Percentiles rank a stretch among this genome's conserved stretches.
phyloP scores from a whole-genome alignment of 2,797 vertebrate species.

The Karalla daura region DNA sequence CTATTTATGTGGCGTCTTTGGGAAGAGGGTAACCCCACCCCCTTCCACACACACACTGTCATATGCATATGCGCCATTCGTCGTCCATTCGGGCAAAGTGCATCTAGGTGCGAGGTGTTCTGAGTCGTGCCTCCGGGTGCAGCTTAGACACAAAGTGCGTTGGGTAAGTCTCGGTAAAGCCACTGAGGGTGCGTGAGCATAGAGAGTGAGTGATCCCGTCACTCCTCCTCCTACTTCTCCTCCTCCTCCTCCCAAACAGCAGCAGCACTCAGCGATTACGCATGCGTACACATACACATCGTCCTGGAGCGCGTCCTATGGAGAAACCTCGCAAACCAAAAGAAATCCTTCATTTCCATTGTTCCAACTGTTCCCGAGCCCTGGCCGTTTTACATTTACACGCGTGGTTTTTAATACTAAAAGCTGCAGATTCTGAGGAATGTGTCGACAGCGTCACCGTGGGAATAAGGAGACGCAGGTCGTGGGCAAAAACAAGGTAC shows the following conservation, averaged over 20 bases:
- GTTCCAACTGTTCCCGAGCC: conserved; percentile 25
- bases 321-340: conserved; percentile 21
- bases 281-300: neutral
- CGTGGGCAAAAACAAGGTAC: conserved; percentile 4
- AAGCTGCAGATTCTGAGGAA: conserved; percentile 47
- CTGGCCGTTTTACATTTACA: conserved; percentile 33
- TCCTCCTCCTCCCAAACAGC: conserved; percentile 38
- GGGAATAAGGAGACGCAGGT: conserved; percentile 44
- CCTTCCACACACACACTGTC: too few species aligned
- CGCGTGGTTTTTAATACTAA: conserved; percentile 53
- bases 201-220: conserved; percentile 35
- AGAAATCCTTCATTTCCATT: conserved; percentile 53
- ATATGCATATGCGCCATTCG: too few species aligned
- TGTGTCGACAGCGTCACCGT: conserved; percentile 28
- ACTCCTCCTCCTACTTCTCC: too few species aligned
- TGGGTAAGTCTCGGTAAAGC: conserved; percentile 66
- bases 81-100: conserved; percentile 64
- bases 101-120: conserved; percentile 48
- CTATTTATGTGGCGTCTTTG: conserved; percentile 16
- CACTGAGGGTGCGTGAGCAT: conserved; percentile 55
- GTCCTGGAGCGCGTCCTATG: conserved; percentile 25
- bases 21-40: conserved; percentile 44
- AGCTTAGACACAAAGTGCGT: conserved; percentile 76
- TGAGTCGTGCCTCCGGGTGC: conserved; percentile 53
- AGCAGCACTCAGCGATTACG: conserved; percentile 53